Evolutionary conservation across 1,140 invertebrate genomes (phyloP), one percentile per base, ranked within the genome.

Genomic region (Drosophila triauraria): DNA sequence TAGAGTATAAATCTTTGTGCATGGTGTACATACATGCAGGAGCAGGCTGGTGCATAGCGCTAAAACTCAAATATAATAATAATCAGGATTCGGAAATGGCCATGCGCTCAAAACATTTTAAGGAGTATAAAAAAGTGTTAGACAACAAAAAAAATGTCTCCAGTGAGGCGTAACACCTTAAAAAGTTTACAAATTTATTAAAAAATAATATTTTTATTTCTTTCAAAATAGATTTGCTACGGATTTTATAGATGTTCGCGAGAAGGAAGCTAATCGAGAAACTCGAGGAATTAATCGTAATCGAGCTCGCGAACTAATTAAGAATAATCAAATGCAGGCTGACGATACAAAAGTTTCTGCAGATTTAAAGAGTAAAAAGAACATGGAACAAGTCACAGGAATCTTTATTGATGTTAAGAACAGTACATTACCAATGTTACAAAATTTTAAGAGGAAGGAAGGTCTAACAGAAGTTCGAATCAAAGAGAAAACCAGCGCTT

Each of bases 161-260:
- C 25, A 25, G 25, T 25, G 25, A 25, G 25, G 25, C 25, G 25
- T 30, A 30, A 30, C 4, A 5, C 6, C 27, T 30, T 32, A 40
- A 15, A 15, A 13, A 23, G 4, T 3, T 17, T 12, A 17, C 10
- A 17, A 20, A 20, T 43, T 44, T 58, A 0, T 27, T 58, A 2
- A 30, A 44, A 44, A 7, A 32, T 10, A 54, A 13, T 17, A 3
- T 15, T 42, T 13, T 61, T 17, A 56, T 43, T 35, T 27, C 15
- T 27, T 53, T 53, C 4, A 23, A 40, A 48, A 60, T 91, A 98
- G 97, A 93, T 99, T 99, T 93, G 96, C 97, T 12, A 96, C 97
- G 93, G 95, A 95, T 51, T 99, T 99, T 93, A 96, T 99, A 40
- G 98, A 99, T 93, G 95, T 98, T 43, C 94, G 96, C 40, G 97